These are phyloP conservation scores for Malurus cyaneus DNA, from an alignment of 2,113 vertebrate genomes.

Conservation along the genomic window DNA sequence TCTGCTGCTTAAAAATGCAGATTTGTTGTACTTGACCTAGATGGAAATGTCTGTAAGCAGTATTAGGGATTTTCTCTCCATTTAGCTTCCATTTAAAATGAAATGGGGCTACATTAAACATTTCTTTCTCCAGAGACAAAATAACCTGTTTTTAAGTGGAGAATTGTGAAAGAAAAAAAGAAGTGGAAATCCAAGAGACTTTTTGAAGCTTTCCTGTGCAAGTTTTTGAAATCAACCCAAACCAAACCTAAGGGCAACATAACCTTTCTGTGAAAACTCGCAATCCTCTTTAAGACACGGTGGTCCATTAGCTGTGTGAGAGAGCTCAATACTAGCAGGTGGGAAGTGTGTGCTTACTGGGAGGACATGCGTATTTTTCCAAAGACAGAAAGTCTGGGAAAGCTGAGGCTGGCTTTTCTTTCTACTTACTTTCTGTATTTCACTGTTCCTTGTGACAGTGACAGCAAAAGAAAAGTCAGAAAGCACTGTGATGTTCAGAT, in stretches of 20 bases:
- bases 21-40: slow-evolving; percentile 39
- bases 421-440: neutral
- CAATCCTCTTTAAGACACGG: neutral
- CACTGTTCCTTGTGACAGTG: neutral
- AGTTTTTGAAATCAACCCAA: neutral
- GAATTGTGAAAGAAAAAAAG: neutral
- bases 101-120: neutral
- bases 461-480: neutral
- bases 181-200: neutral
- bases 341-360: neutral
- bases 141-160: neutral
- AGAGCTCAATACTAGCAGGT: neutral
- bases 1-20: neutral
- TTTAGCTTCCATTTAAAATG: slow-evolving; percentile 29
- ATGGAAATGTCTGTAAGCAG: slow-evolving; percentile 23
- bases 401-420: neutral
- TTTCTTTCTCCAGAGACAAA: slow-evolving; percentile 9
- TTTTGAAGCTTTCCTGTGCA: neutral
- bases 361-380: neutral
- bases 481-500: neutral
- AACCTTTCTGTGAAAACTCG: neutral
- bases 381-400: neutral
- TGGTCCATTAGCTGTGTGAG: neutral
- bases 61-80: slow-evolving; percentile 17
- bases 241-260: neutral